These are phyloP conservation scores for Drosophila nr. perissopoda DNA, from an alignment of 2,888 invertebrate species.

Conservation along the genomic window DNA sequence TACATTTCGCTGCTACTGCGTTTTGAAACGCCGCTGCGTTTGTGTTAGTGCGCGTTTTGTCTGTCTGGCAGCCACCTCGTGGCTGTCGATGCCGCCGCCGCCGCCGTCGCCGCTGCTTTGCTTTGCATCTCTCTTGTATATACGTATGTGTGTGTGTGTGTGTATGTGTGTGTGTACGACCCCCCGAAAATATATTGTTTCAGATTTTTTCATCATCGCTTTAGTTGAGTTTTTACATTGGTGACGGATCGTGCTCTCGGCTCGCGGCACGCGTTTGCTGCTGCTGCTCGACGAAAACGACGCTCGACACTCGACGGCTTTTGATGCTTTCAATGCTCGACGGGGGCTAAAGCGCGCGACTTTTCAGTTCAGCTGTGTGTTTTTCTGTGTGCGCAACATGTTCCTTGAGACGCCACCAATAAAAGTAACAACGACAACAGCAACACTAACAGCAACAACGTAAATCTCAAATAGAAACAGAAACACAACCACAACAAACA, in stretches of 20 bases:
- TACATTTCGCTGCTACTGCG: constrained; percentile 31
- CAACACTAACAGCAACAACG: constrained; percentile 22
- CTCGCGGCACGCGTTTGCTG: constrained; percentile 70
- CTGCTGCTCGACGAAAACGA: constrained; percentile 55
- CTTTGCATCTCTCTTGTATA: constrained; percentile 60
- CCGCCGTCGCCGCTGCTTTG: constrained; percentile 47
- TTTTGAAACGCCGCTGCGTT: constrained; percentile 54
- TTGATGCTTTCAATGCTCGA: constrained; percentile 40
- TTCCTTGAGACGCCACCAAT: constrained; percentile 75
- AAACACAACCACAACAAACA: constrained; percentile 44
- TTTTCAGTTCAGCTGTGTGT: constrained; percentile 71
- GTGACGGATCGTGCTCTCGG: constrained; percentile 85
- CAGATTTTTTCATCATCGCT: constrained; percentile 86
- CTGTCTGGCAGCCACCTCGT: constrained; percentile 70
- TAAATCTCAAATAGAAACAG: constrained; percentile 13
- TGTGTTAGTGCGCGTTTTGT: constrained; percentile 79
- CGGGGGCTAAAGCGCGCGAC: constrained; percentile 60
- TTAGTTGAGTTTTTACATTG: constrained; percentile 86
- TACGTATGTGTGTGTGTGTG: background rate
- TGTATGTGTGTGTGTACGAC: constrained; percentile 62
- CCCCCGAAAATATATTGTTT: constrained; percentile 85
- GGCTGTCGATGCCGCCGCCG: constrained; percentile 74
- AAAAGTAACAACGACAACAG: constrained; percentile 59
- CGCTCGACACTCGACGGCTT: constrained; percentile 36
- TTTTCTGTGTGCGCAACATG: constrained; percentile 80